These are phyloP conservation scores for Gadopsis marmoratus DNA, from an alignment of 2,797 vertebrate genomes.

Conservation along the genomic window DNA sequence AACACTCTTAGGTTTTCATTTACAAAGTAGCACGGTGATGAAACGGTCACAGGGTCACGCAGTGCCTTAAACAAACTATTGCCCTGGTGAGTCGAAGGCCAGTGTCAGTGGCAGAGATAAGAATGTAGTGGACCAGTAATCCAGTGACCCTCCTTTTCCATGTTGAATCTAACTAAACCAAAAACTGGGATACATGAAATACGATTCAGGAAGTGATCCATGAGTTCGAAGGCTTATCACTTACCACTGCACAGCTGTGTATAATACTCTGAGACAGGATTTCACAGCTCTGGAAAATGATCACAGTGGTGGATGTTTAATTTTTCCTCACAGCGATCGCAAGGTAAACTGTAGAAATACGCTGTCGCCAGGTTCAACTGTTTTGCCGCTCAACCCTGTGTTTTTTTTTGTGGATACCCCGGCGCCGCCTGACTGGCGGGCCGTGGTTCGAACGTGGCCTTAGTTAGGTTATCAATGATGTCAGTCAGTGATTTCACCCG, in stretches of 20 bases:
- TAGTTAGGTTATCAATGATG: neutral
- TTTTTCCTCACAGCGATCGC: no score
- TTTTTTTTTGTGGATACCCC: no score
- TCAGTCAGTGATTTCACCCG: neutral
- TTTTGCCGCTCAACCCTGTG: no score
- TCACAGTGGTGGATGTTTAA: neutral
- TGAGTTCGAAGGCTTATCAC: no score
- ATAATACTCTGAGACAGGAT: neutral
- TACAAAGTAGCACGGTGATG: slow-evolving; percentile 6
- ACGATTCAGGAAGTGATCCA: no score
- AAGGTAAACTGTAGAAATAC: no score
- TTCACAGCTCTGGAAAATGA: neutral
- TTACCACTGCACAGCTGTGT: no score
- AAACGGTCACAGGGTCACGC: neutral
- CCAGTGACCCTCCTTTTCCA: neutral
- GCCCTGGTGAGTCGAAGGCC: neutral
- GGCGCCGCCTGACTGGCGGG: no score
- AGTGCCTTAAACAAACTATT: neutral
- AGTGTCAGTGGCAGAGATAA: neutral
- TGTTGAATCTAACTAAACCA: neutral
- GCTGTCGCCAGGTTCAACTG: no score
- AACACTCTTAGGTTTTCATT: slow-evolving; percentile 4
- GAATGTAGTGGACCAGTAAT: neutral
- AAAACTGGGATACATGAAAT: neutral
- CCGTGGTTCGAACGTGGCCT: neutral